Conservation (phyloP, 1,140 invertebrate genomes). For the Aphelinus atriplicis region DNA sequence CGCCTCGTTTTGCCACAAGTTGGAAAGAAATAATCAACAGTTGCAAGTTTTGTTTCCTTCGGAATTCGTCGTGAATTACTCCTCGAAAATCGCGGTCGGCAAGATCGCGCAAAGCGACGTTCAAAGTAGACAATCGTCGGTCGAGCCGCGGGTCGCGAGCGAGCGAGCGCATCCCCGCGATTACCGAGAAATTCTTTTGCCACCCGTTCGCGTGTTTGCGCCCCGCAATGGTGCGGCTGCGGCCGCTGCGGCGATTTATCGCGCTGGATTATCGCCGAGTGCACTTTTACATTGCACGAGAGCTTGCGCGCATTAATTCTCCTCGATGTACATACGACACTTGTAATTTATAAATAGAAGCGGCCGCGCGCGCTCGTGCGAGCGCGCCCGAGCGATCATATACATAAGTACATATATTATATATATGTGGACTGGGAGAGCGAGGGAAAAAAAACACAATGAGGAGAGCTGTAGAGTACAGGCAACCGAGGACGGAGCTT, state of each 20-base stretch:
- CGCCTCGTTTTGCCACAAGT: too few relatives aligned
- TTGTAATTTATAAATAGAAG: conserved; percentile 59
- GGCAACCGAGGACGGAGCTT: conserved; percentile 6
- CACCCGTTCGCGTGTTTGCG: too few relatives aligned
- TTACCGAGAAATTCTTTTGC: not conserved
- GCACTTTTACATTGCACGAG: conserved; percentile 1
- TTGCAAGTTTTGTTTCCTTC: too few relatives aligned
- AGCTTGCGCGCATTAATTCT: conserved; percentile 41
- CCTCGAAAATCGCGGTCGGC: too few relatives aligned
- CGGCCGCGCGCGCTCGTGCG: conserved; percentile 10
- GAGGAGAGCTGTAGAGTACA: conserved; percentile 31
- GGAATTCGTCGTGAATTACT: too few relatives aligned
- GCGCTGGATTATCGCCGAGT: conserved; percentile 24
- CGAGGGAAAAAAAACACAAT: conserved; percentile 20
- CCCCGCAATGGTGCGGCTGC: not conserved
- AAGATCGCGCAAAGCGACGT: too few relatives aligned
- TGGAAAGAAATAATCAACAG: too few relatives aligned
- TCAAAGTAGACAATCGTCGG: too few relatives aligned
- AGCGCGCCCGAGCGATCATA: conserved; percentile 19
- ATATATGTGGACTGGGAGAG: conserved; percentile 30
- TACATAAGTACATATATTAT: not conserved
- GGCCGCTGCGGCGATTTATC: conserved; percentile 9
- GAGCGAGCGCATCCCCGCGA: not conserved
- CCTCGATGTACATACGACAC: conserved; percentile 55
- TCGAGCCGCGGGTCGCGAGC: too few relatives aligned